Conservation (phyloP, 2,888 invertebrate genomes). For the Thymelicus acteon region DNA sequence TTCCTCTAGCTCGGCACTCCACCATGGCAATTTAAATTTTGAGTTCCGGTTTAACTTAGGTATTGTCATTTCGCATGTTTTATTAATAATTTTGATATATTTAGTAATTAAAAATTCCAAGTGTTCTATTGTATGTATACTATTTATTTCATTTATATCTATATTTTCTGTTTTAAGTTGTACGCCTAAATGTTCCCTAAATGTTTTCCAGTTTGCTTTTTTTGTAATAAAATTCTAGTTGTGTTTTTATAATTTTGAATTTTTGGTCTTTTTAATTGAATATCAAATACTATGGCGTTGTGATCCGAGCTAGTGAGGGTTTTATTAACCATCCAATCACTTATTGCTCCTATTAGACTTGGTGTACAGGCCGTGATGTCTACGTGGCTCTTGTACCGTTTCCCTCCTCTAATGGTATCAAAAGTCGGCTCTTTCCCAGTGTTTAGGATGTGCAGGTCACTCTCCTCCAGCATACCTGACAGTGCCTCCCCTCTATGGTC, state of each 20-base stretch:
- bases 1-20: neutral
- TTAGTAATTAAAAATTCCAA: too few relatives aligned
- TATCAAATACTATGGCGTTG: neutral
- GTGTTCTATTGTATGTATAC: too few relatives aligned
- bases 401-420: conserved; percentile 1
- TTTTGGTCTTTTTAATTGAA: neutral
- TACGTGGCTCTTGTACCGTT: neutral
- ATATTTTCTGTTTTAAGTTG: too few relatives aligned
- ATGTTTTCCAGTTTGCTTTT: too few relatives aligned
- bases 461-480: conserved; percentile 15
- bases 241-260: too few relatives aligned
- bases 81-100: too few relatives aligned
- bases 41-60: too few relatives aligned
- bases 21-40: too few relatives aligned
- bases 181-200: too few relatives aligned
- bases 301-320: neutral
- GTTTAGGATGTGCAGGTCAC: conserved; percentile 22
- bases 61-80: too few relatives aligned
- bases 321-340: neutral
- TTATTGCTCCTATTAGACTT: neutral
- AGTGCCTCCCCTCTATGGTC: conserved; percentile 9
- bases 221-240: too few relatives aligned
- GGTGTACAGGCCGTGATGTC: neutral
- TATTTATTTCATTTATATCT: too few relatives aligned
- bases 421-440: neutral